Evolutionary conservation across 2,888 invertebrate genomes (phyloP).

Genomic region (Cyrtodaria siliqua): DNA sequence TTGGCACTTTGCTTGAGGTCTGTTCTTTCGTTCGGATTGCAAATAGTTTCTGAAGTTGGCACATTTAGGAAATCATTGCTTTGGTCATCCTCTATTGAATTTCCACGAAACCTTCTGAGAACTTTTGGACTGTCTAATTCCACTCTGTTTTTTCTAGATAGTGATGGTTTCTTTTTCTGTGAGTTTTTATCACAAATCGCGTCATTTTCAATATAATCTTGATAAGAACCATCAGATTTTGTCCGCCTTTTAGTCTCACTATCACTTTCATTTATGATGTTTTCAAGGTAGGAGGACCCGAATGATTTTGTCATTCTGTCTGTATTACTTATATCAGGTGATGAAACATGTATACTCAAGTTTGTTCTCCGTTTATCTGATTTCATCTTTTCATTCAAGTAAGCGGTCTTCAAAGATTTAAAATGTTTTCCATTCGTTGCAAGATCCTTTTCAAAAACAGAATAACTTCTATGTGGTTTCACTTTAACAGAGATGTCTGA

Average conservation of each 20-base stretch:
- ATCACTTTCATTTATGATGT: not conserved
- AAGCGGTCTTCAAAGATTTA: too few species aligned
- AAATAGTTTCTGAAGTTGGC: conserved; percentile 2
- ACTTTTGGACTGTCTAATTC: conserved; percentile 25
- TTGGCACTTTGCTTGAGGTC: not conserved
- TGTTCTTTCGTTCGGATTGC: not conserved
- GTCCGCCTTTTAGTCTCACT: not conserved
- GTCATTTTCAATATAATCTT: not conserved
- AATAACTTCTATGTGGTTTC: too few species aligned
- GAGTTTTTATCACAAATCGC: not conserved
- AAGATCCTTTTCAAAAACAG: too few species aligned
- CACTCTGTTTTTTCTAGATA: conserved; percentile 8
- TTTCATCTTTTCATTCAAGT: too few species aligned
- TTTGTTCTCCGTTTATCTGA: too few species aligned
- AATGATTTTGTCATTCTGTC: too few species aligned
- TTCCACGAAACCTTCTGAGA: conserved; percentile 22
- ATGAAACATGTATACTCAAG: too few species aligned
- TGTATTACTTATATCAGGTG: too few species aligned
- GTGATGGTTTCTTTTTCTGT: not conserved
- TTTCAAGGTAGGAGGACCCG: not conserved
- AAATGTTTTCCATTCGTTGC: too few species aligned
- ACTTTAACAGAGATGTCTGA: too few species aligned
- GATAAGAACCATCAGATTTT: too few species aligned
- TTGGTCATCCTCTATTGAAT: conserved; percentile 16
- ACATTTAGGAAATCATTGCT: not conserved